These are phyloP conservation scores for Drosophila lowei DNA, from an alignment of 1,140 invertebrate species.

Conservation along the genomic window DNA sequence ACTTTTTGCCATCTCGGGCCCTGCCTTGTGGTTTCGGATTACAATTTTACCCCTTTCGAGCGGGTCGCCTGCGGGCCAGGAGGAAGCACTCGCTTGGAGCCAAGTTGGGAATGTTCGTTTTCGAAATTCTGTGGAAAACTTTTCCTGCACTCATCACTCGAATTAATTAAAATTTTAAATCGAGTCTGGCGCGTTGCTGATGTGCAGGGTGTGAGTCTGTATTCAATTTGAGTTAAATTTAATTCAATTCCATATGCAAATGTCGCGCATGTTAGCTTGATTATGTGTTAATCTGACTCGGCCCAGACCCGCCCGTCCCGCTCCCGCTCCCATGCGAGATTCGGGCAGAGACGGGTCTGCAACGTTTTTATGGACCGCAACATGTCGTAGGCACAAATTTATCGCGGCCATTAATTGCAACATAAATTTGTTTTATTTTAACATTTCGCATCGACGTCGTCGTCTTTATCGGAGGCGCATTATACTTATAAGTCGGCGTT, in stretches of 20 bases:
- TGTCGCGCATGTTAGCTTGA: conserved; percentile 77
- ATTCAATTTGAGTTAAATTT: conserved; percentile 68
- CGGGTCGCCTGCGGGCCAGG: conserved; percentile 3
- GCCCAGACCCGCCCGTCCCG: background rate
- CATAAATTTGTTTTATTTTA: conserved; percentile 82
- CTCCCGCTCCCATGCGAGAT: background rate
- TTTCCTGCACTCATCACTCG: conserved; percentile 43
- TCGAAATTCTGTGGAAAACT: conserved; percentile 60
- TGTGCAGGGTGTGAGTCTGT: conserved; percentile 14
- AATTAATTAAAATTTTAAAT: conserved; percentile 77
- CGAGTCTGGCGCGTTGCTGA: conserved; percentile 53
- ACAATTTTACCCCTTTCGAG: conserved; percentile 53
- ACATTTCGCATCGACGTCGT: conserved; percentile 69
- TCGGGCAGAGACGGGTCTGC: conserved; percentile 8
- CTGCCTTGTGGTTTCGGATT: conserved; percentile 66
- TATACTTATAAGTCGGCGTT: conserved; percentile 75
- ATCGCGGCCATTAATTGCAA: conserved; percentile 78
- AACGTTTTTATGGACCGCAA: conserved; percentile 62
- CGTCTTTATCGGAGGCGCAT: conserved; percentile 66
- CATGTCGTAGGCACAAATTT: conserved; percentile 73
- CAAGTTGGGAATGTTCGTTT: conserved; percentile 34
- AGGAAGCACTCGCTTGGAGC: conserved; percentile 26
- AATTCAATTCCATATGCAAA: conserved; percentile 79
- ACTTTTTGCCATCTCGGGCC: conserved; percentile 59
- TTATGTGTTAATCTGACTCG: conserved; percentile 78